A percentile compares a stretch with the other conserved stretches of the same genome.
Conservation (phyloP, 2,888 invertebrate genomes). For the Habroteleia sp. region DNA sequence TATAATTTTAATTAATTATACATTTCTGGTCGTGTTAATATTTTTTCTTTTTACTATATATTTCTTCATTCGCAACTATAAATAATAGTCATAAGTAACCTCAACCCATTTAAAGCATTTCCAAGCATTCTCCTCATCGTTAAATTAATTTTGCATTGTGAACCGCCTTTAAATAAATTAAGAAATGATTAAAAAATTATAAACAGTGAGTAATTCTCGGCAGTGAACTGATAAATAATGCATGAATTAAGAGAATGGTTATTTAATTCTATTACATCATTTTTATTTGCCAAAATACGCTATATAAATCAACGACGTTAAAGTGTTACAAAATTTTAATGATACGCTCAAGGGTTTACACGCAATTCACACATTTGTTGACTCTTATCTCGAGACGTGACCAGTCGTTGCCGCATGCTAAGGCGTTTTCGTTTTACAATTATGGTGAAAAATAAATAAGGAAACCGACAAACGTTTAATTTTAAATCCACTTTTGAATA, state of each 20-base stretch:
- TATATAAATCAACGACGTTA: slow-evolving; percentile 46
- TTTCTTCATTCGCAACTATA: no score
- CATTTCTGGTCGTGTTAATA: no score
- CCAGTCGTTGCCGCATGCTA: slow-evolving; percentile 35
- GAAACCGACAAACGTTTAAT: slow-evolving; percentile 1
- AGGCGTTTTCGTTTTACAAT: slow-evolving; percentile 42
- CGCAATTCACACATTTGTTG: slow-evolving; percentile 60
- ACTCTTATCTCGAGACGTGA: slow-evolving; percentile 55
- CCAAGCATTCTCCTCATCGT: no score
- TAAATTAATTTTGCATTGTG: no score
- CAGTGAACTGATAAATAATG: slow-evolving; percentile 5
- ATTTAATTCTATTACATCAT: slow-evolving; percentile 18
- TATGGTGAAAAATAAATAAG: slow-evolving; percentile 41
- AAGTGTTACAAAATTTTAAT: slow-evolving; percentile 56
- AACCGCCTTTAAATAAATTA: no score
- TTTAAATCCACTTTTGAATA: slow-evolving; percentile 11
- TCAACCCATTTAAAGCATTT: no score
- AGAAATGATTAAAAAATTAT: no score
- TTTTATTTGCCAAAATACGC: slow-evolving; percentile 27
- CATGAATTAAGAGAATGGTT: slow-evolving; percentile 1
- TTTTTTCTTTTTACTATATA: no score
- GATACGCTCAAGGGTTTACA: slow-evolving; percentile 49
- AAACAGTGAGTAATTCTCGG: no score
- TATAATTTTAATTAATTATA: no score
- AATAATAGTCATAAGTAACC: no score